phyloP scores from a whole-genome alignment of 2,797 vertebrate genomes.

The Sus cebifrons region DNA sequence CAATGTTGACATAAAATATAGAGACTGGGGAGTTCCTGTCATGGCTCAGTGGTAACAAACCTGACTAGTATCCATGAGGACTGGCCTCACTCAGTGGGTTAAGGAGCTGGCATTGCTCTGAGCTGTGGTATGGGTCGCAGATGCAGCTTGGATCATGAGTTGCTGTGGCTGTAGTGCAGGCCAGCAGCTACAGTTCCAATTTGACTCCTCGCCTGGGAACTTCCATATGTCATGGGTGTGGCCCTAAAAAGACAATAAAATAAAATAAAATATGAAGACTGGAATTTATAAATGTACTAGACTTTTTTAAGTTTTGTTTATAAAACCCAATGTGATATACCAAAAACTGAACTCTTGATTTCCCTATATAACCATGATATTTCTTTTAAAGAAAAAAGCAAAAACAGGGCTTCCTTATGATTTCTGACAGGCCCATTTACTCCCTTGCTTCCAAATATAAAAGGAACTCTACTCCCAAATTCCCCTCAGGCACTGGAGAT shows the following conservation, averaged over 20 bases:
- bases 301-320: background rate
- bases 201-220: too few relatives aligned
- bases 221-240: too few relatives aligned
- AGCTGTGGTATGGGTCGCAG: too few relatives aligned
- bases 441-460: slow-evolving; percentile 22
- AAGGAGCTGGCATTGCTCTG: too few relatives aligned
- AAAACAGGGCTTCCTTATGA: background rate
- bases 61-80: too few relatives aligned
- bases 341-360: background rate
- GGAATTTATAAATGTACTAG: background rate
- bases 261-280: background rate
- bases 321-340: background rate
- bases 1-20: slow-evolving; percentile 10
- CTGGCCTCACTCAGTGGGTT: too few relatives aligned
- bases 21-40: background rate
- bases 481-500: background rate
- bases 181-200: too few relatives aligned
- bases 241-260: too few relatives aligned
- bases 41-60: too few relatives aligned
- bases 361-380: background rate
- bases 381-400: background rate
- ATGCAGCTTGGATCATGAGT: too few relatives aligned
- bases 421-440: background rate
- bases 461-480: slow-evolving; percentile 42
- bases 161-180: too few relatives aligned